Conservation (phyloP, 2,113 vertebrate genomes). For the Hippopotamus amphibius region DNA sequence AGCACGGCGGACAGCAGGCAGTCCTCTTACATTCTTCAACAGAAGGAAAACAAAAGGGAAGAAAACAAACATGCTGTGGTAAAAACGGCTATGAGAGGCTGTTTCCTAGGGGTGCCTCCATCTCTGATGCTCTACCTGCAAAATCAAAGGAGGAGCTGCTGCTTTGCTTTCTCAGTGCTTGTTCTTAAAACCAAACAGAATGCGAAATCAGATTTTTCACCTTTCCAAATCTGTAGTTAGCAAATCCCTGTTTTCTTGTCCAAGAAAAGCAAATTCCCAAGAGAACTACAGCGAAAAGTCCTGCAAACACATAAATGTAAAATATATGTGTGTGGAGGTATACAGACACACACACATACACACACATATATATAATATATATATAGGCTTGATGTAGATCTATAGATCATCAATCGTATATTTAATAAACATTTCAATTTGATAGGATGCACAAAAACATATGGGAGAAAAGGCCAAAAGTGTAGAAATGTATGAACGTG, state of each 20-base stretch:
- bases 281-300: background rate
- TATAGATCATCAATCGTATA: background rate
- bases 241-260: background rate
- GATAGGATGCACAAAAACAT: background rate
- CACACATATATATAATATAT: background rate
- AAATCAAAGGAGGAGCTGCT: background rate
- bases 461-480: background rate
- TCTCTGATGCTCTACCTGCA: background rate
- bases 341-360: too few relatives aligned
- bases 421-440: background rate
- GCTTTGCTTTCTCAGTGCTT: background rate
- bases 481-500: background rate
- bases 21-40: background rate
- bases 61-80: too few relatives aligned
- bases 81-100: background rate
- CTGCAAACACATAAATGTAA: background rate
- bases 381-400: background rate
- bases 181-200: background rate
- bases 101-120: background rate
- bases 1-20: background rate
- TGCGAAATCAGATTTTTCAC: background rate
- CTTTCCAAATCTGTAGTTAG: background rate
- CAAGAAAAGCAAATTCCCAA: background rate
- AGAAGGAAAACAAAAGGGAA: constrained; percentile 1
- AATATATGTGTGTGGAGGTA: background rate